Evolutionary conservation across 2,113 vertebrate genomes (phyloP), one percentile per base, ranked within the genome.

Genomic region (Sylvicapra grimmia): DNA sequence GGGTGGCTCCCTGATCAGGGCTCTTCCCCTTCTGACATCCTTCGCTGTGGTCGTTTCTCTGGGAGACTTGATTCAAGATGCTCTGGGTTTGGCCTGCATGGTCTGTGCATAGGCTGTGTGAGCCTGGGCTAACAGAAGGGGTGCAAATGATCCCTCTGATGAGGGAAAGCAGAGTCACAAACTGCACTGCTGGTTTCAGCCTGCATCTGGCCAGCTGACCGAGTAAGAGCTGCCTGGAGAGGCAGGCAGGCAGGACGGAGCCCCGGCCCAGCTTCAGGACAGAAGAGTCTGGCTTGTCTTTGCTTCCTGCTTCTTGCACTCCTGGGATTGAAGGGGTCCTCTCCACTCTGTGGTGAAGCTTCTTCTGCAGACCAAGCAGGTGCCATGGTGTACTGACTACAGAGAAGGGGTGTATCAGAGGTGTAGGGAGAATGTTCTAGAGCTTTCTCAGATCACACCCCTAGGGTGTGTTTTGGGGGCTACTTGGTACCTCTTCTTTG

Each of bases 361-460:
- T 49, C 31, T 68, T 72, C 47, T 15, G 5, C 89, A 51, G 8
- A 31, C 19, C 3, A 12, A 68, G 14, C 23, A 27, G 14, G 7
- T 2, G 5, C 56, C 8, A 1, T 13, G 13, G 25, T 31, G 19
- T 44, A 10, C 36, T 65, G 16, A 80, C 33, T n/a, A 18, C 3
- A 2, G 13, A 54, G 83, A 77, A 63, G 1, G 33, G 83, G 36
- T 0, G 0, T 9, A 4, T 61, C 1, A 23, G 59, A 77, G 44
- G 47, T 11, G 44, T 8, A 14, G 33, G 40, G 44, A n/a, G 75
- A n/a, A 33, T 21, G 3, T 27, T 29, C 33, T 10, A 21, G 89
- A 47, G 33, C 51, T 79, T 31, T 82, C 82, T 33, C 12, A 6
- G 23, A 58, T 44, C 3, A 1, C 7, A 59, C 31, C 51, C 44